Evolutionary conservation across 2,113 vertebrate genomes (phyloP).

Genomic region (Tyrannus savana): DNA sequence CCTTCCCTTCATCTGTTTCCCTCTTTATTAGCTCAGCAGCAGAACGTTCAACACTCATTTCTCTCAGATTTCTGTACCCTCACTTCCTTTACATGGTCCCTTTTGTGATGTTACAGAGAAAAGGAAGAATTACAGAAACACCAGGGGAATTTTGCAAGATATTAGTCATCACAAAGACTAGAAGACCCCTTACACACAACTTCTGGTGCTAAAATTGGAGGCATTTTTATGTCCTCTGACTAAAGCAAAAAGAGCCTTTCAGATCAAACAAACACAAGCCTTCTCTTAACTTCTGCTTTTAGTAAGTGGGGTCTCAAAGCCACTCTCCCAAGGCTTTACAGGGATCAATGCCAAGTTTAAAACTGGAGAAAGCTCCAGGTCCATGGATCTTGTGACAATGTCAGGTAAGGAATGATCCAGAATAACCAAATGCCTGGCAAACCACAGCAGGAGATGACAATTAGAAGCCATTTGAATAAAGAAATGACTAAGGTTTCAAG

Average conservation of each 20-base stretch:
- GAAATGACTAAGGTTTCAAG: not conserved
- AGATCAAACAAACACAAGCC: not conserved
- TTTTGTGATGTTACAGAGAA: not conserved
- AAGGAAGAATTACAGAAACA: not conserved
- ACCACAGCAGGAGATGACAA: not conserved
- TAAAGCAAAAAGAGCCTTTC: not conserved
- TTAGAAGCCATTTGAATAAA: not conserved
- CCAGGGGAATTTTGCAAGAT: not conserved
- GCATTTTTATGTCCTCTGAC: not conserved
- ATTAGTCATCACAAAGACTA: not conserved
- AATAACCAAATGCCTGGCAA: not conserved
- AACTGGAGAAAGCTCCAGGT: not conserved
- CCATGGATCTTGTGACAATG: fast-evolving
- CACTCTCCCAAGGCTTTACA: not conserved
- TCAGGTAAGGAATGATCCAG: not conserved
- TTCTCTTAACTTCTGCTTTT: not conserved
- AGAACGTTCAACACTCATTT: not conserved
- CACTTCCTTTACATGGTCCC: not conserved
- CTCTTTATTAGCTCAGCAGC: not conserved
- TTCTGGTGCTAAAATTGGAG: not conserved
- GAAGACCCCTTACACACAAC: not conserved
- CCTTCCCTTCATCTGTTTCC: not conserved
- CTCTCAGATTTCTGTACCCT: not conserved
- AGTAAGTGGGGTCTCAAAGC: not conserved
- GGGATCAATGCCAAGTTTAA: not conserved